Conservation (phyloP, 2,113 vertebrate species). For the Vimba vimba region DNA sequence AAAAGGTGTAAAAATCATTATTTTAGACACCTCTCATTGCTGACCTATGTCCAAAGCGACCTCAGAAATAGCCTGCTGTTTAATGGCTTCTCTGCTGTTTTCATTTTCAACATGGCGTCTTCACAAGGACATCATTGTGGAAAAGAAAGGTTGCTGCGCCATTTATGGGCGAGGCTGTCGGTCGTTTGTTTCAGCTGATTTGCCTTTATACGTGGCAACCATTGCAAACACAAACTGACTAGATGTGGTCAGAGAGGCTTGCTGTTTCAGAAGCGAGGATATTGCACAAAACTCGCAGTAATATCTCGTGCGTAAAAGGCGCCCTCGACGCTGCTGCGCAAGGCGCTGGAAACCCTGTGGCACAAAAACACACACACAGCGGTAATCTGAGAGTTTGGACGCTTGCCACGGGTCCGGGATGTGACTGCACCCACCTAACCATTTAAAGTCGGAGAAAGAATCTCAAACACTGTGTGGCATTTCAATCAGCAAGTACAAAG, state of each 20-base stretch:
- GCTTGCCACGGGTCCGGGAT: conserved; percentile 64
- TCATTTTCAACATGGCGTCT: conserved; percentile 82
- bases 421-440: conserved; percentile 64
- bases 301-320: conserved; percentile 10
- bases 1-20: conserved; percentile 54
- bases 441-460: conserved; percentile 74
- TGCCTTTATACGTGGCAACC: conserved; percentile 7
- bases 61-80: conserved; percentile 59
- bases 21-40: conserved; percentile 65
- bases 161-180: conserved; percentile 76
- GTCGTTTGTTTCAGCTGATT: background rate
- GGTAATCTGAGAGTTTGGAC: conserved; percentile 59
- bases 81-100: conserved; percentile 73
- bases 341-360: conserved; percentile 30
- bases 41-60: conserved; percentile 66
- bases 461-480: conserved; percentile 47
- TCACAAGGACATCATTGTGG: conserved; percentile 69
- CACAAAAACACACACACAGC: conserved; percentile 50
- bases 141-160: conserved; percentile 74
- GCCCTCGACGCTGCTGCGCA: conserved; percentile 39
- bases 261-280: background rate
- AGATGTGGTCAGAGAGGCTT: background rate
- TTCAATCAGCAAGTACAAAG: conserved; percentile 55
- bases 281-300: conserved; percentile 22
- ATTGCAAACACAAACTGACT: background rate